These are phyloP conservation scores for Anas acuta DNA, from an alignment of 2,797 vertebrate species.

Conservation along the genomic window DNA sequence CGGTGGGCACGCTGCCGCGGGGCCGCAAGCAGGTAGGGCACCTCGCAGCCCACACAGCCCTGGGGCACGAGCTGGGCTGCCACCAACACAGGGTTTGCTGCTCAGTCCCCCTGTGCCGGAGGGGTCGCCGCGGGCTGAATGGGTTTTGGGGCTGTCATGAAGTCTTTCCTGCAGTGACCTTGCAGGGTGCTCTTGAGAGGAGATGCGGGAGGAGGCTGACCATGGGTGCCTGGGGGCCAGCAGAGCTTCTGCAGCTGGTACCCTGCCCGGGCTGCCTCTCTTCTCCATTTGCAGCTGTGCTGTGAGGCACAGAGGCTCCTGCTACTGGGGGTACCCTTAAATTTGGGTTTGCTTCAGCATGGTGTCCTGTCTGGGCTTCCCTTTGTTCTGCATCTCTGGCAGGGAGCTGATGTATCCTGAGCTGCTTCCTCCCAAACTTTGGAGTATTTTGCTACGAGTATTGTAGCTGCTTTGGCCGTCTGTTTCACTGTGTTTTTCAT, in stretches of 20 bases:
- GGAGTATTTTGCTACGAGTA: accelerated
- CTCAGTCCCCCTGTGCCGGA: no score
- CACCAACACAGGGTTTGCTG: no score
- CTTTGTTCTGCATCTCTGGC: not conserved
- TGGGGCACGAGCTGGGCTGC: not conserved
- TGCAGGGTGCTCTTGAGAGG: accelerated
- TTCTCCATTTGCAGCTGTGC: accelerated
- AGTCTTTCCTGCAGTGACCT: accelerated
- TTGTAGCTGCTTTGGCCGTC: not conserved
- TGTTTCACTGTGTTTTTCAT: not conserved
- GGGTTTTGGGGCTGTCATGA: accelerated
- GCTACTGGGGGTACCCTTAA: not conserved
- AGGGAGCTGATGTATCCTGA: not conserved
- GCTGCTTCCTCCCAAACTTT: accelerated
- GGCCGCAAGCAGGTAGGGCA: constrained; percentile 82
- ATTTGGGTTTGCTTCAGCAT: accelerated
- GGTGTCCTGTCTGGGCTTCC: accelerated
- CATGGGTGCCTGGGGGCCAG: accelerated
- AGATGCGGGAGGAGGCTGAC: not conserved
- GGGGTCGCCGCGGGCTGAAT: not conserved
- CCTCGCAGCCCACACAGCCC: not conserved
- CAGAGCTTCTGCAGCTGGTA: accelerated
- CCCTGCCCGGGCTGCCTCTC: not conserved
- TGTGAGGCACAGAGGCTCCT: not conserved
- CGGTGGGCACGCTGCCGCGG: constrained; percentile 76